Evolutionary conservation across 2,888 invertebrate species (phyloP), one percentile per base, ranked within the genome.

Genomic region (Orthonychiurus folsomi): DNA sequence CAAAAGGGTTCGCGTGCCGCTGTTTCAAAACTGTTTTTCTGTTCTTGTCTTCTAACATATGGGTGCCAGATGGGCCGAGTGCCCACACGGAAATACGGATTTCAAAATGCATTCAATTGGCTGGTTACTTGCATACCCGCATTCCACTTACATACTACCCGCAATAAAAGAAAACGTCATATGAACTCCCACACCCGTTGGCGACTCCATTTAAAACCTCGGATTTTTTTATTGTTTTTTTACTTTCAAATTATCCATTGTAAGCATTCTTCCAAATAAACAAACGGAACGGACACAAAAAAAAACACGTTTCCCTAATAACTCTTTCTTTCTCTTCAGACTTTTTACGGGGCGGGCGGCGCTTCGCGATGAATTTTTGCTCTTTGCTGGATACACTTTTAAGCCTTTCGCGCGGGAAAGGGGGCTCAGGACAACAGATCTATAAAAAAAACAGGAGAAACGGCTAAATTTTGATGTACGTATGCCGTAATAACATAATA

Each of bases 51-150:
- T n/a, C n/a, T n/a, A n/a, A 59, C 59, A 59, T 59, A 37, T 59
- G 59, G 47, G 59, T 59, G 59, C 59, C 59, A 59, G 59, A 59
- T 59, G 59, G 37, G n/a, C n/a, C n/a, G n/a, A n/a, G n/a, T n/a
- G n/a, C n/a, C n/a, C n/a, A n/a, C n/a, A n/a, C n/a, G n/a, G n/a
- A n/a, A n/a, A n/a, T n/a, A n/a, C n/a, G n/a, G n/a, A n/a, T n/a
- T n/a, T n/a, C n/a, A n/a, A n/a, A n/a, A n/a, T n/a, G n/a, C n/a
- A n/a, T n/a, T n/a, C n/a, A n/a, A n/a, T n/a, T n/a, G n/a, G n/a
- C n/a, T n/a, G n/a, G n/a, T n/a, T n/a, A n/a, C n/a, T 48, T 48
- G 48, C 48, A 48, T n/a, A 15, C 48, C 48, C n/a, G 48, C 48
- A 12, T 48, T 48, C n/a, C 48, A 15, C 48, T 48, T n/a, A n/a